These are phyloP conservation scores for Gephyroberyx darwinii DNA, from an alignment of 2,797 vertebrate species.

Conservation along the genomic window DNA sequence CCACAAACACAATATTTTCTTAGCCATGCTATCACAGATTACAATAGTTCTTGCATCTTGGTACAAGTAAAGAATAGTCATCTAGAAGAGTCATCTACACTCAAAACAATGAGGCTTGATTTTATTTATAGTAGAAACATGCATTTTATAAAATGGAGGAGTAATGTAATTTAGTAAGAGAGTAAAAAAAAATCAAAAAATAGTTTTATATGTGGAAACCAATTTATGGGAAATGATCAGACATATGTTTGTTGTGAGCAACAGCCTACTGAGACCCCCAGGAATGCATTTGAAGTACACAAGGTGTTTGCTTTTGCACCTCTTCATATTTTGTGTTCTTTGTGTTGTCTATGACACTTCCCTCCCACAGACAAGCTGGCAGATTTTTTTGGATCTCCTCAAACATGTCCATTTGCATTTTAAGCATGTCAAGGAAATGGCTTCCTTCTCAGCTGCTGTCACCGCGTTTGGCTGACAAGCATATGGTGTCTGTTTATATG, in stretches of 20 bases:
- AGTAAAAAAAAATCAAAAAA: conserved; percentile 33
- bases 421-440: conserved; percentile 77
- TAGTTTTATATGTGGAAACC: conserved; percentile 42
- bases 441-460: conserved; percentile 75
- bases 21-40: not conserved
- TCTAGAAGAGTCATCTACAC: not conserved
- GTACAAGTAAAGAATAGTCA: conserved; percentile 11
- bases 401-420: conserved; percentile 81
- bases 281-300: conserved; percentile 61
- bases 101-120: conserved; percentile 12
- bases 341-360: conserved; percentile 76
- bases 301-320: conserved; percentile 75
- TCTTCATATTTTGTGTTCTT: conserved; percentile 72
- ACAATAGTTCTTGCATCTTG: not conserved
- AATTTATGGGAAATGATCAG: conserved; percentile 62
- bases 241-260: conserved; percentile 73
- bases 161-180: conserved; percentile 6
- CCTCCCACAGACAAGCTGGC: conserved; percentile 79
- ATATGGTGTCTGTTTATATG: conserved; percentile 68
- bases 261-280: conserved; percentile 61
- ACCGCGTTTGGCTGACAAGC: conserved; percentile 71
- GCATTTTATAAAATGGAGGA: conserved; percentile 23
- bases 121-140: not conserved
- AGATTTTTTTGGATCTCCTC: conserved; percentile 57
- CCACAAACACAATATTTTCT: too few species aligned